A percentile compares a stretch with the other conserved stretches of the same genome.
These are phyloP conservation scores for Crossoptilon crossoptilon DNA, from an alignment of 2,797 vertebrate genomes.

Conservation along the genomic window DNA sequence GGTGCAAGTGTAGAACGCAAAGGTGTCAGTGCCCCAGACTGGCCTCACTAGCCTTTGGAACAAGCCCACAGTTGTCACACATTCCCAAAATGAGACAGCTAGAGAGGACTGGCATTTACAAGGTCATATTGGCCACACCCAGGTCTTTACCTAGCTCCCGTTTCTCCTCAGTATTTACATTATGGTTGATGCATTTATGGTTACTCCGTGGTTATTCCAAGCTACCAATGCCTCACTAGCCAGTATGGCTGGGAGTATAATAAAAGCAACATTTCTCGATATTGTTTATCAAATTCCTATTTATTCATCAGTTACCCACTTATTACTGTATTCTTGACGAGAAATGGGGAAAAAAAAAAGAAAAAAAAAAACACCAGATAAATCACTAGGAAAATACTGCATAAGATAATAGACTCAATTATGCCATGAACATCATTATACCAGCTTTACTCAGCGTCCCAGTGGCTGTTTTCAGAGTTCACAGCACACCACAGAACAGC, in stretches of 20 bases:
- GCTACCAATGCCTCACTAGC: background rate
- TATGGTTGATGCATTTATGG: background rate
- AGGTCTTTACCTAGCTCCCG: background rate
- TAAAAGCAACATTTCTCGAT: background rate
- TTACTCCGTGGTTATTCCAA: background rate
- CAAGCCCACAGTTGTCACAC: accelerated
- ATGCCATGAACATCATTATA: background rate
- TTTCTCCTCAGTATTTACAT: background rate
- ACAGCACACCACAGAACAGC: background rate
- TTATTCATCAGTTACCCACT: background rate
- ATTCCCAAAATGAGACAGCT: background rate
- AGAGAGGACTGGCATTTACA: background rate
- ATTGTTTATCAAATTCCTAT: background rate
- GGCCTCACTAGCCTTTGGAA: background rate
- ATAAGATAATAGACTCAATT: background rate
- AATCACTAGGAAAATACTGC: background rate
- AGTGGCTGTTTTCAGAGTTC: background rate
- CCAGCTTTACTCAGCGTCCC: background rate
- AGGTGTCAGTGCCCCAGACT: background rate
- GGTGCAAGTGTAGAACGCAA: background rate
- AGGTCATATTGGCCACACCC: background rate
- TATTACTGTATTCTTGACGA: background rate
- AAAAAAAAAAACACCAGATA: background rate
- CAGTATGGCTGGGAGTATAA: background rate
- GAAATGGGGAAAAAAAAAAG: background rate